phyloP scores from a whole-genome alignment of 2,797 vertebrate species.

The Siniperca obscura region DNA sequence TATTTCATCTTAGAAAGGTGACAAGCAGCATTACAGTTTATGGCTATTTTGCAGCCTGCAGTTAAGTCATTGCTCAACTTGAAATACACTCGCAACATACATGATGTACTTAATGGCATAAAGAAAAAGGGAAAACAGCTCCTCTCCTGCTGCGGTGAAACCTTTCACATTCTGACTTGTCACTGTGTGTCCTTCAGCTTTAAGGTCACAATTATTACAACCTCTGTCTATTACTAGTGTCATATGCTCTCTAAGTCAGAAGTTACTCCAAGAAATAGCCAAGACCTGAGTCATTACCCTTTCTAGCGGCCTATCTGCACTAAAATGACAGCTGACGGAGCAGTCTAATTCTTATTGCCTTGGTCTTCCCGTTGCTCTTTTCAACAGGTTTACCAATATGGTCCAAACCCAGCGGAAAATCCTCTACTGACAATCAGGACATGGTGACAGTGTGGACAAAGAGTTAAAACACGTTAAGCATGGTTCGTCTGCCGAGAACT shows the following conservation, averaged over 20 bases:
- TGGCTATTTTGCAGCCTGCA: conserved; percentile 74
- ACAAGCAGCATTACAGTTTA: conserved; percentile 77
- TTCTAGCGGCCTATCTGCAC: conserved; percentile 46
- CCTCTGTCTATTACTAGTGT: conserved; percentile 49
- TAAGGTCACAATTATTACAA: conserved; percentile 52
- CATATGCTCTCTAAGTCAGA: conserved; percentile 50
- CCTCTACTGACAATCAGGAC: conserved; percentile 76
- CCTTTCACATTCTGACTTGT: conserved; percentile 51
- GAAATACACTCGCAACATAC: conserved; percentile 53
- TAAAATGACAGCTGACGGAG: conserved; percentile 59
- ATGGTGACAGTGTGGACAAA: conserved; percentile 83
- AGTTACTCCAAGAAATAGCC: conserved; percentile 58
- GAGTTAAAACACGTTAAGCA: conserved; percentile 83
- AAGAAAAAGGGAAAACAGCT: conserved; percentile 52
- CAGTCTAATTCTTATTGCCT: conserved; percentile 66
- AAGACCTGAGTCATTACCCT: conserved; percentile 48
- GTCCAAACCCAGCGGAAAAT: conserved; percentile 67
- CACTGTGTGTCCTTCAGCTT: conserved; percentile 43
- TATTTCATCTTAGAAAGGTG: conserved; percentile 69
- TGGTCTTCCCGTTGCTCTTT: conserved; percentile 56
- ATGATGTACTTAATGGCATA: conserved; percentile 66
- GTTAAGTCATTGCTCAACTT: conserved; percentile 47
- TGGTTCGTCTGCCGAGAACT: conserved; percentile 78
- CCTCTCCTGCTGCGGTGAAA: conserved; percentile 46
- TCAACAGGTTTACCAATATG: conserved; percentile 64